phyloP scores from a whole-genome alignment of 2,888 invertebrate genomes.

The Dilophus febrilis region DNA sequence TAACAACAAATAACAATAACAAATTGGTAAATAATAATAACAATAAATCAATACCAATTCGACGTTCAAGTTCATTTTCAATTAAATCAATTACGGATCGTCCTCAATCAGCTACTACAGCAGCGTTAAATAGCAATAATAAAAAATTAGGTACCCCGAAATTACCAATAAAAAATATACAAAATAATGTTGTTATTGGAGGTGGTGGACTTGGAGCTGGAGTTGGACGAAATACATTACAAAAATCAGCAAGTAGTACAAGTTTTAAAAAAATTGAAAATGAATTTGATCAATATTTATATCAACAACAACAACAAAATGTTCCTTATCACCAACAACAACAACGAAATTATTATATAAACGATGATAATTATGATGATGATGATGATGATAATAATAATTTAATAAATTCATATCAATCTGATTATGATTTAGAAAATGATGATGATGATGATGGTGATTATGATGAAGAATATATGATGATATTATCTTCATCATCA shows the following conservation, averaged over 20 bases:
- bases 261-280: slow-evolving; percentile 23
- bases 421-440: slow-evolving; percentile 34
- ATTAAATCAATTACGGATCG: slow-evolving; percentile 24
- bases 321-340: neutral
- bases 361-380: slow-evolving; percentile 28
- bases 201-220: slow-evolving; percentile 22
- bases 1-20: slow-evolving; percentile 8
- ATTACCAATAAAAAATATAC: slow-evolving; percentile 12
- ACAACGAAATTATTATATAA: slow-evolving; percentile 23
- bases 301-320: slow-evolving; percentile 12
- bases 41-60: slow-evolving; percentile 31
- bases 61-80: slow-evolving; percentile 51
- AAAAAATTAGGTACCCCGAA: slow-evolving; percentile 3
- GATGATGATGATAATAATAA: slow-evolving; percentile 14
- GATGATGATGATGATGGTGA: slow-evolving; percentile 33
- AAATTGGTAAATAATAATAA: slow-evolving; percentile 10
- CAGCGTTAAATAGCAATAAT: neutral
- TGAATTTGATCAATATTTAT: slow-evolving; percentile 8
- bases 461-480: no score
- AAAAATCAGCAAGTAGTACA: slow-evolving; percentile 29
- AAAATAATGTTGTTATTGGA: slow-evolving; percentile 16
- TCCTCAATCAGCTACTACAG: neutral
- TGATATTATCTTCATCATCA: slow-evolving; percentile 6
- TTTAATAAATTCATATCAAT: slow-evolving; percentile 19
- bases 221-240: slow-evolving; percentile 14